Base-by-base conservation (phyloP, 2,888 invertebrate species). In the Boloria euphrosyne region DNA sequence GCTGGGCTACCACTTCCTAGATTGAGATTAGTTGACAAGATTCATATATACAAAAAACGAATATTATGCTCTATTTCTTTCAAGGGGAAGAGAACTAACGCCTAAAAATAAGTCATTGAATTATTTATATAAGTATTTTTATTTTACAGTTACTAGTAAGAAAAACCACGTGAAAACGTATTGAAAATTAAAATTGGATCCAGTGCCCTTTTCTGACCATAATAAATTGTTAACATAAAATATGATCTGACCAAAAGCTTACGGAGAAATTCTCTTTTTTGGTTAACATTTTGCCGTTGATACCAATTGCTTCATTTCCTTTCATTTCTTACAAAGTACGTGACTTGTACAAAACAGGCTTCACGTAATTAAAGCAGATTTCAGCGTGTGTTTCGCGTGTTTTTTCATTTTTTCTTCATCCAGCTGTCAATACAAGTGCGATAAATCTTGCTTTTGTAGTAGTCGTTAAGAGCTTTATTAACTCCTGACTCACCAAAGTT, bases 381-480 rank as follows among this genome's bases (percentile, higher is more conserved):
- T 68, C 70, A 63, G 62, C 69, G 68, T 67, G 59, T 74, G 76
- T 78, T 80, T 79, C 73, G 76, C 75, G 68, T 74, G 69, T 77
- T 80, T 84, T 87, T 88, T 82, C 71, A 76, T 72, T 76, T 74
- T n/a, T n/a, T n/a, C n/a, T n/a, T n/a, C n/a, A 78, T 79, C 76
- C 77, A 75, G 74, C 75, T 74, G 82, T 88, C 89, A 89, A 90
- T 91, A 90, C 78, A 75, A 77, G 58, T 68, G 82, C 76, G 81
- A 91, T 90, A 90, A 91, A 91, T 91, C 89, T 87, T 75, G 71
- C 76, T 75, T 75, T 79, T 80, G 85, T 84, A 78, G 76, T 82
- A 79, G 80, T 84, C 81, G 82, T 87, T 86, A 85, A 88, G 85
- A 86, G 86, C 89, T 89, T 89, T 87, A 91, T 90, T 90, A 90